Percentiles rank a stretch among this genome's conserved stretches.
phyloP scores from a whole-genome alignment of 2,888 invertebrate genomes.

The Chrysolina oricalcia region DNA sequence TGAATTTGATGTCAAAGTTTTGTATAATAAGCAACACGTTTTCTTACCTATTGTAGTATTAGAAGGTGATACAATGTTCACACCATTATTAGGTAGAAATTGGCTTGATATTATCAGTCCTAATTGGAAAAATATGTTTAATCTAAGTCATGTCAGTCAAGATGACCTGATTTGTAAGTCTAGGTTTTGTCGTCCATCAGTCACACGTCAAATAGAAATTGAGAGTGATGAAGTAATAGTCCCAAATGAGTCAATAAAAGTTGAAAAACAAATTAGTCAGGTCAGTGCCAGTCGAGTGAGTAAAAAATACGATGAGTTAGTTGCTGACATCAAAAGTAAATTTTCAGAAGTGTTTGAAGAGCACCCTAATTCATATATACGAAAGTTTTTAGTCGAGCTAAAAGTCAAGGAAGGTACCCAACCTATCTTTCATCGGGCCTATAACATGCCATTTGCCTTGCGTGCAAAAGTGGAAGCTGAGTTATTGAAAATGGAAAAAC shows the following conservation, averaged over 20 bases:
- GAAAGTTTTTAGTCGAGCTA: slow-evolving; percentile 33
- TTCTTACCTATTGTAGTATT: slow-evolving; percentile 26
- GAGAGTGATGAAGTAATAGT: slow-evolving; percentile 6
- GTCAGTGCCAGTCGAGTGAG: slow-evolving; percentile 14
- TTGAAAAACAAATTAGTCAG: slow-evolving; percentile 16
- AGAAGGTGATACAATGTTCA: slow-evolving; percentile 22
- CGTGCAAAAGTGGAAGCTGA: slow-evolving; percentile 51
- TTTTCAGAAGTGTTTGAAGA: slow-evolving; percentile 30
- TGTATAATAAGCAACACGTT: neutral
- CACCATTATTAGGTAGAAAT: slow-evolving; percentile 34
- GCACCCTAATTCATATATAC: slow-evolving; percentile 27
- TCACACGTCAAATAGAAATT: slow-evolving; percentile 15
- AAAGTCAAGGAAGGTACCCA: slow-evolving; percentile 34
- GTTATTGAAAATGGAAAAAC: slow-evolving; percentile 43
- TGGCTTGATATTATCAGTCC: slow-evolving; percentile 31
- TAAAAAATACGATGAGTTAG: slow-evolving; percentile 2
- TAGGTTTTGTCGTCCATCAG: slow-evolving; percentile 13
- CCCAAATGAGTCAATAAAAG: neutral
- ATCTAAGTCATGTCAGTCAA: slow-evolving; percentile 24
- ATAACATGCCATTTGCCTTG: slow-evolving; percentile 51
- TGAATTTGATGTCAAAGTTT: slow-evolving; percentile 34
- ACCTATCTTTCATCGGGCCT: slow-evolving; percentile 33
- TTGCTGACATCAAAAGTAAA: slow-evolving; percentile 19
- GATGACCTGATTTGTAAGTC: slow-evolving; percentile 1
- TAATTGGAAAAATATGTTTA: slow-evolving; percentile 29